A percentile compares a stretch with the other conserved stretches of the same genome.
Evolutionary conservation across 2,113 vertebrate species (phyloP).

Genomic region (Ceratotherium simum): DNA sequence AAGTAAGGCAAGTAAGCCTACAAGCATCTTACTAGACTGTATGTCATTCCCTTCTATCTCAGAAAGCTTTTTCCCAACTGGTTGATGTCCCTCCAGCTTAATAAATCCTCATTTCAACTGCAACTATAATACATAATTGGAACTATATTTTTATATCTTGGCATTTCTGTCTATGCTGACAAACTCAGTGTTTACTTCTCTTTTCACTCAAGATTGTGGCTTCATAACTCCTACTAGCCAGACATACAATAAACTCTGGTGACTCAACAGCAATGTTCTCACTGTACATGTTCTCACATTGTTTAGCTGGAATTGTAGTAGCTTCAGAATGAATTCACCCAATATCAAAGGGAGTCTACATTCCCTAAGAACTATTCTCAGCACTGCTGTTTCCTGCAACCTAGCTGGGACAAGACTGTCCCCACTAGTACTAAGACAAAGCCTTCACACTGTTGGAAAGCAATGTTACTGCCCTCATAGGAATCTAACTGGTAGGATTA

Average conservation of each 20-base stretch:
- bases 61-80: neutral
- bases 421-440: neutral
- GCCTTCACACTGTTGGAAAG: neutral
- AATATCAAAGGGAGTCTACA: neutral
- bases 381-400: neutral
- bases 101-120: slow-evolving; percentile 36
- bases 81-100: neutral
- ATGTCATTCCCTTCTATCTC: neutral
- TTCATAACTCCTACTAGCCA: slow-evolving; percentile 34
- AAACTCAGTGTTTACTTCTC: slow-evolving; percentile 41
- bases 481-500: neutral
- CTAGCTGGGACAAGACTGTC: neutral
- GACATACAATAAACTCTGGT: neutral
- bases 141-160: slow-evolving; percentile 40
- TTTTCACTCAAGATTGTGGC: slow-evolving; percentile 15
- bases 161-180: slow-evolving; percentile 39
- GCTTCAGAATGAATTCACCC: slow-evolving; percentile 5
- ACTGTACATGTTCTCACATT: neutral
- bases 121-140: slow-evolving; percentile 37
- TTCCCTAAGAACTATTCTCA: slow-evolving; percentile 8
- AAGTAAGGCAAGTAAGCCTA: neutral
- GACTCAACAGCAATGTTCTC: slow-evolving; percentile 36
- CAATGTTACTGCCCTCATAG: neutral
- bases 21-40: neutral
- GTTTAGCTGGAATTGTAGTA: neutral